Evolutionary conservation across 64 coral and sea anemone genomes (phyloP).

Genomic region (Platygyra sinensis): DNA sequence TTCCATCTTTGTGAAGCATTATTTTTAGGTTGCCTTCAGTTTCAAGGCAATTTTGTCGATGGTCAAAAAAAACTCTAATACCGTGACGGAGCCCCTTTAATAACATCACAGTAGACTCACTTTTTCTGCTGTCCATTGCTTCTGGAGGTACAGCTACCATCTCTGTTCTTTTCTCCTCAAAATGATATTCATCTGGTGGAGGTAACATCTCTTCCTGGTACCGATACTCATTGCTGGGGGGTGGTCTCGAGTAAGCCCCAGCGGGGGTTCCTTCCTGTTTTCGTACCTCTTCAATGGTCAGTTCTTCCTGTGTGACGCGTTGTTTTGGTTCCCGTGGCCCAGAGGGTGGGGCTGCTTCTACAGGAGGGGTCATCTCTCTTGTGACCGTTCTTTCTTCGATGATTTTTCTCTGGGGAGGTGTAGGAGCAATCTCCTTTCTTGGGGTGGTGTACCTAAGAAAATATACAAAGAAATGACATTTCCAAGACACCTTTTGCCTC

Average conservation of each 20-base stretch:
- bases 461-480: not conserved
- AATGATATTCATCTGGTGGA: conserved; percentile 62
- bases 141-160: conserved; percentile 29
- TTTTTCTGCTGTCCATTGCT: conserved; percentile 60
- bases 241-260: not conserved
- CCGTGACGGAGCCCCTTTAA: too few species aligned
- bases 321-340: conserved; percentile 12
- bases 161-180: conserved; percentile 66
- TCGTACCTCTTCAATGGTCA: conserved; percentile 43
- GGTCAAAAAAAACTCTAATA: too few species aligned
- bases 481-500: too few species aligned
- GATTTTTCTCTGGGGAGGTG: conserved; percentile 62
- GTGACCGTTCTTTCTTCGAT: conserved; percentile 70
- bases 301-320: conserved; percentile 35
- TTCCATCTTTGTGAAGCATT: too few species aligned
- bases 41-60: too few species aligned
- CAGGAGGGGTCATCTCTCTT: conserved; percentile 35
- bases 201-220: conserved; percentile 32
- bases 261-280: conserved; percentile 2
- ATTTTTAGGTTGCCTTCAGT: too few species aligned
- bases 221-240: conserved; percentile 31
- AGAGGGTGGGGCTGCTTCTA: conserved; percentile 36
- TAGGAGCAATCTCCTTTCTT: conserved; percentile 43
- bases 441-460: conserved; percentile 46
- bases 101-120: conserved; percentile 8